Percentiles rank a stretch among this genome's conserved stretches.
These are phyloP conservation scores for Caenorhabditis tropicalis DNA, from an alignment of 1,140 invertebrate species.

Conservation along the genomic window DNA sequence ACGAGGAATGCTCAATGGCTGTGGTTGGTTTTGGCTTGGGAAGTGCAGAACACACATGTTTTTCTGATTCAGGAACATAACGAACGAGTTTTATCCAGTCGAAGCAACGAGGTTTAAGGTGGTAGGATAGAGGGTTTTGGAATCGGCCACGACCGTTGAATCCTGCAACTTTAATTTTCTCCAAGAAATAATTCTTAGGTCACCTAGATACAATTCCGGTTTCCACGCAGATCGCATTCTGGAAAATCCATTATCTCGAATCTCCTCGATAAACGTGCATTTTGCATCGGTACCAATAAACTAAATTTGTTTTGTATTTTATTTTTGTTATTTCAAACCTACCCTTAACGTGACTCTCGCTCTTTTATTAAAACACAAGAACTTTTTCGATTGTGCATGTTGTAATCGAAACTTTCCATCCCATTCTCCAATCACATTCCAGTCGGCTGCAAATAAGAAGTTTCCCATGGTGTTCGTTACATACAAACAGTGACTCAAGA, in stretches of 20 bases:
- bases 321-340: neutral
- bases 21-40: neutral
- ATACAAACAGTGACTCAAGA: neutral
- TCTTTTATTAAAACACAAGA: slow-evolving; percentile 12
- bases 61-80: neutral
- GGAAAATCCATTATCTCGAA: neutral
- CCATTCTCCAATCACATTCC: slow-evolving; percentile 22
- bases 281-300: neutral
- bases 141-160: slow-evolving; percentile 3
- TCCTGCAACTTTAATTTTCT: too few species aligned
- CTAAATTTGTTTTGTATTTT: neutral
- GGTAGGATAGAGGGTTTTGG: neutral
- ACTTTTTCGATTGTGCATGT: slow-evolving; percentile 11
- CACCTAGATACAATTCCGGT: neutral
- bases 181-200: too few species aligned
- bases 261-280: slow-evolving; percentile 5
- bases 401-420: slow-evolving; percentile 31
- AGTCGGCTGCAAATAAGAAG: slow-evolving; percentile 19
- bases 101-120: slow-evolving; percentile 9
- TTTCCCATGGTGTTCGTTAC: too few species aligned
- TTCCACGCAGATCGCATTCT: slow-evolving; percentile 1
- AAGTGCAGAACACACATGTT: neutral
- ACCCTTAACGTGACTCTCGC: slow-evolving; percentile 10
- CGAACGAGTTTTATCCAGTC: slow-evolving; percentile 16
- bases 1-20: neutral